Evolutionary conservation across 2,888 invertebrate genomes (phyloP), one percentile per base, ranked within the genome.

Genomic region (Apodemia duryi): DNA sequence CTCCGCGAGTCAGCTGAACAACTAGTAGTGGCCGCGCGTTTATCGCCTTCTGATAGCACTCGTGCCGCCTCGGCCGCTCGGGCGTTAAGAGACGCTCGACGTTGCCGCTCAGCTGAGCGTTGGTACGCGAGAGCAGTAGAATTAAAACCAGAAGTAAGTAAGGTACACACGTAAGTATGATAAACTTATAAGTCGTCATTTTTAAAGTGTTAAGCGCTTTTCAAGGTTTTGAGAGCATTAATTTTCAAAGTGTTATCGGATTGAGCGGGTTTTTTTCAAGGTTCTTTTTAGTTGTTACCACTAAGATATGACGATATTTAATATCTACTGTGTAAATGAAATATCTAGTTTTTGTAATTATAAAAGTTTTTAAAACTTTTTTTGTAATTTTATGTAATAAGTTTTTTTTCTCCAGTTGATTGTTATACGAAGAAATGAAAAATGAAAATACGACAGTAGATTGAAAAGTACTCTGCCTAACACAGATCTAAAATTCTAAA

Each of bases 11-110:
- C 98, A 6, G 97, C 97, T 0, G 94, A 94, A 66, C 95, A 96
- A 77, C 95, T 97, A 77, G 93, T 96, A 64, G 93, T 94, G 66
- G 97, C 98, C 0, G 96, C 97, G 0, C 94, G 95, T 73, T 86
- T 97, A 66, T 93, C 95, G 62, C 96, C 97, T 0, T 91, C 93
- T 49, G 97, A 98, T 81, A 96, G 97, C 83, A 95, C 96, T 69
- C 92, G 98, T 61, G 95, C 97, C 35, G 96, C 98, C 69, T 96
- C 97, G 46, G 97, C 98, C 21, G 98, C 98, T 49, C 96, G 97
- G 41, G 96, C 97, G 0, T 92, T 98, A 73, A 92, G 98, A 63
- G 95, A 97, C 79, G 95, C 97, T 29, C 95, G 95, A 65, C 94
- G 96, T 65, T 96, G 96, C 75, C 92, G 93, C 52, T 96, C 97